Base-by-base conservation (phyloP, 2,888 invertebrate species). In the Magallana nippona region DNA sequence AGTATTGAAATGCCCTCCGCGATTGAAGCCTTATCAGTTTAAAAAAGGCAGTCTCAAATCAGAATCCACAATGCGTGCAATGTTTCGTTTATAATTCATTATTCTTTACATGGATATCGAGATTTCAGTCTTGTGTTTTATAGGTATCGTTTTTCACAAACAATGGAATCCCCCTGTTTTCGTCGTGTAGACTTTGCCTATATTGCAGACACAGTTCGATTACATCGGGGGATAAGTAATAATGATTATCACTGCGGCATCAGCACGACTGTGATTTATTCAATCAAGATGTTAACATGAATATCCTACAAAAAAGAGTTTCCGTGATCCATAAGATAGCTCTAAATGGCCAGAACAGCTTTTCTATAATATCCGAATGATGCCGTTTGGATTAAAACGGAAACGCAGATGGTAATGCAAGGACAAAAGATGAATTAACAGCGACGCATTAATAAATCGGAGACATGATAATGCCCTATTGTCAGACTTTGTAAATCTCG, bases 81-180 rank as follows among this genome's bases (percentile, higher is more conserved):
- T 71, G 71, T 71, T 71, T 71, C 71, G 71, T 71, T 71, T 22
- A 71, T 22, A 71, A 27, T 71, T 32, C 22, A 27, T 27, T 27
- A 19, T 60, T 19, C n/a, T 27, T 22, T 22, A 71, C 22, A 71
- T 27, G 13, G 71, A 71, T 71, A 13, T 13, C 22, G 27, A 13
- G 71, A 71, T 71, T 71, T 17, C 10, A 60, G 60, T 60, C 60
- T 60, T 60, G 60, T 60, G 60, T 60, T 60, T 60, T 71, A 71
- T 11, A 22, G 71, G 71, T 71, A 22, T 71, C 71, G 71, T 22
- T 27, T 71, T 71, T 71, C 71, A 27, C 15, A 71, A 71, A 22
- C 22, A 27, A 71, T 15, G 71, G 32, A n/a, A n/a, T 22, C 15
- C 1, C 15, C 15, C 32, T 22, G 22, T 5, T 13, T 15, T 13